Conservation (phyloP, 2,888 invertebrate genomes). For the Schrankia costaestrigalis region DNA sequence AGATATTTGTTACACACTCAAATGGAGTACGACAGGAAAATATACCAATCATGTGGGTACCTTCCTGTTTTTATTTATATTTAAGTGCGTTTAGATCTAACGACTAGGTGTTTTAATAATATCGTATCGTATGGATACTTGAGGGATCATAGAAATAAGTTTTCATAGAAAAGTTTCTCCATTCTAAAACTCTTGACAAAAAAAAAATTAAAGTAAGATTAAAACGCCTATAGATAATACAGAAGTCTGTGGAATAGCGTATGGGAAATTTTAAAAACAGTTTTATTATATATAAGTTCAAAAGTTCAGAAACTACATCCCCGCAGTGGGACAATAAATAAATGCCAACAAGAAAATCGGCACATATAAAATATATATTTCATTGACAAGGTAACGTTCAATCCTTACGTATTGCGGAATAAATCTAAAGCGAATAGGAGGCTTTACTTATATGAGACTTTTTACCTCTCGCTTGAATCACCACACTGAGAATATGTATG, state of each 20-base stretch:
- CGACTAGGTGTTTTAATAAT: no score
- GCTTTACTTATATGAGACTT: slow-evolving; percentile 34
- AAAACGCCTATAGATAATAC: background rate
- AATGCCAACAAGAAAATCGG: no score
- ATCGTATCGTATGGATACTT: no score
- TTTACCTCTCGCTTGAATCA: slow-evolving; percentile 31
- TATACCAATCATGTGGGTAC: slow-evolving; percentile 7
- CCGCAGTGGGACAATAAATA: no score
- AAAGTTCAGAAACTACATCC: no score
- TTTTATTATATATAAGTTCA: background rate
- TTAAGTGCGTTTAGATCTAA: background rate
- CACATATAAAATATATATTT: no score
- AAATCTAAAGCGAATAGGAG: slow-evolving; percentile 31
- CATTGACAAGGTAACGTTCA: slow-evolving; percentile 12
- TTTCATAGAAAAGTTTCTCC: no score
- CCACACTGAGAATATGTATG: slow-evolving; percentile 20
- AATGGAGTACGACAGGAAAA: slow-evolving; percentile 7
- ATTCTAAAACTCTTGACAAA: no score
- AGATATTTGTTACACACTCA: slow-evolving; percentile 4
- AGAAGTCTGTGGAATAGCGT: no score
- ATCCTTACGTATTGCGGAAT: slow-evolving; percentile 28
- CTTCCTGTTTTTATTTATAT: slow-evolving; percentile 1
- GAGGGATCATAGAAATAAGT: no score
- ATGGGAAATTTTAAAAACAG: no score
- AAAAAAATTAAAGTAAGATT: no score